Evolutionary conservation across 2,888 invertebrate genomes (phyloP), one percentile per base, ranked within the genome.

Genomic region (Tridacna gigas): DNA sequence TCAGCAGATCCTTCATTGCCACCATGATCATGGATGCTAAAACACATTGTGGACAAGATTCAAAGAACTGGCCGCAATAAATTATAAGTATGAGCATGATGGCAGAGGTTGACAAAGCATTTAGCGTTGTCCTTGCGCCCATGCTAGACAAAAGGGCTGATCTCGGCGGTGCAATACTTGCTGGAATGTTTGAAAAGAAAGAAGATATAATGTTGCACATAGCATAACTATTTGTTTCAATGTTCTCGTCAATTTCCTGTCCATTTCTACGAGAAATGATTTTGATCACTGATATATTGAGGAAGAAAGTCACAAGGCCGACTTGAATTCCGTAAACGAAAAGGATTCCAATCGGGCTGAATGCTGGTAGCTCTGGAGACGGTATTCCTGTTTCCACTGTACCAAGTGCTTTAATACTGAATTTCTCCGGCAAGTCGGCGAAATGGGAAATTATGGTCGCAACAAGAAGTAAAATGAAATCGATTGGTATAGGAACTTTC

Each of bases 11-110:
- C 80, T 95, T 93, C 88, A 95, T 90, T n/a, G 94, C 93, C 18
- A 95, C 95, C 65, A 94, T 91, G 66, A 95, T 95, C 86, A 95
- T 95, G 28, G 94, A 93, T 22, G 95, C 95, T 9, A 95, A 90
- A 26, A 95, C 92, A 81, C 90, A 84, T 66, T 90, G 89, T 1
- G 94, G 94, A 45, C 94, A 90, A 9, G 92, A 85, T 25, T 84
- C 82, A 77, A 94, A 93, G 18, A 94, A 88, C 9, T 90, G 92
- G 20, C 92, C 93, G 22, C 91, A 86, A n/a, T 86, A 89, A 56
- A 93, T 83, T 22, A 93, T 79, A 37, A 93, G 89, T 15, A 91
- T 74, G 25, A 94, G 80, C 61, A 94, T 90, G 11, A 94, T 87
- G 11, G 89, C 74, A n/a, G 91, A 86, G 0, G 93, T 90, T 15